Conservation (phyloP, 2,113 vertebrate species). For the Lucifuga dentata region DNA sequence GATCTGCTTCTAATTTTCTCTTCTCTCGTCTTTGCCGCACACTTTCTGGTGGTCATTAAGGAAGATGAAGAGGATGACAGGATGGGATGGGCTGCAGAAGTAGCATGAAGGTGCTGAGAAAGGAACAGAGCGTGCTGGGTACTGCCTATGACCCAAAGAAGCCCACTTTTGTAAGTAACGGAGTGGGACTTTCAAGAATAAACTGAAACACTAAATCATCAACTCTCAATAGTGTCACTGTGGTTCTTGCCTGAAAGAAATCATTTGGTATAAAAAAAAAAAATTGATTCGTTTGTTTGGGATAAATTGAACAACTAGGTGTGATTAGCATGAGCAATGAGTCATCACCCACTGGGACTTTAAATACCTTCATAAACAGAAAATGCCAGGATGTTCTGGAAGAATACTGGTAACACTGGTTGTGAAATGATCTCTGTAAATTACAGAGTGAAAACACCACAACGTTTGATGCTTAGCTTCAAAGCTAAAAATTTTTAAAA, state of each 20-base stretch:
- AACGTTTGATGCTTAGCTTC: too few species aligned
- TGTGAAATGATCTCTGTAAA: conserved; percentile 5
- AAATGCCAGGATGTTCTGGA: background rate
- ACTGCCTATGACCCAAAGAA: background rate
- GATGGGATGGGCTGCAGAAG: conserved; percentile 7
- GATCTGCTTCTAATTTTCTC: conserved; percentile 68
- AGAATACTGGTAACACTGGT: background rate
- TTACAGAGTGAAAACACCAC: too few species aligned
- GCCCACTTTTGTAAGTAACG: background rate
- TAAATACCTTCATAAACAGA: background rate
- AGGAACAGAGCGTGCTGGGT: conserved; percentile 1
- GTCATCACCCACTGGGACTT: background rate
- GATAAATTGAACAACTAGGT: background rate
- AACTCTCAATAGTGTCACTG: too few species aligned
- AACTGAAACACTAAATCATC: too few species aligned
- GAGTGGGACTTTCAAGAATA: background rate
- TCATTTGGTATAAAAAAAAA: background rate
- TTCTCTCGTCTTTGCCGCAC: conserved; percentile 35
- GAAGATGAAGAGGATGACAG: conserved; percentile 31
- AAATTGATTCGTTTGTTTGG: background rate
- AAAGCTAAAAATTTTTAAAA: too few species aligned
- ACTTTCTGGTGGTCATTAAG: conserved; percentile 56
- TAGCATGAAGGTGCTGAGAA: conserved; percentile 27
- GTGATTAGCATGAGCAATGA: conserved; percentile 11
- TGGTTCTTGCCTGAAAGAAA: conserved; percentile 2